Evolutionary conservation across 2,113 vertebrate species (phyloP).

Genomic region (Syngnathus floridae): DNA sequence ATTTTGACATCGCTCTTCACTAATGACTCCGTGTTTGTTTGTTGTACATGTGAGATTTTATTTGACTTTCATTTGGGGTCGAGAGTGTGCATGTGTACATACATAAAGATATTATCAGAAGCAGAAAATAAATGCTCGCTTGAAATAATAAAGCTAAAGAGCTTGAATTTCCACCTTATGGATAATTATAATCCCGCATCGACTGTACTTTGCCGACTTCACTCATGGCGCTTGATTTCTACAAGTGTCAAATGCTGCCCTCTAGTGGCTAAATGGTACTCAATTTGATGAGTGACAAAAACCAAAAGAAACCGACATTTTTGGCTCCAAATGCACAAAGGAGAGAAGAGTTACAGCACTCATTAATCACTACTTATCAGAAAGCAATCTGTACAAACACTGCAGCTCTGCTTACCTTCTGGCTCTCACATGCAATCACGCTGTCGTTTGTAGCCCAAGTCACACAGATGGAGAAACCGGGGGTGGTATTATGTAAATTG

Average conservation of each 20-base stretch:
- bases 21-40: slow-evolving; percentile 46
- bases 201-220: neutral
- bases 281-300: too few species aligned
- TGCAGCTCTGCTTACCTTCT: neutral
- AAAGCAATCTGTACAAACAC: neutral
- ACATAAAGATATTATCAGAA: slow-evolving; percentile 61
- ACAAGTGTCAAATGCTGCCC: neutral
- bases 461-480: neutral
- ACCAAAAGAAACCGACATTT: too few species aligned
- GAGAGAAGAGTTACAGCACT: neutral
- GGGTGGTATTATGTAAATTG: neutral
- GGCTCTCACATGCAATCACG: neutral
- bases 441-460: neutral
- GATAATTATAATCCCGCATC: neutral
- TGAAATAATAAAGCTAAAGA: slow-evolving; percentile 32
- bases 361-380: neutral
- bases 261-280: neutral
- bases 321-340: too few species aligned
- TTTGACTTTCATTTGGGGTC: slow-evolving; percentile 23
- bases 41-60: slow-evolving; percentile 16
- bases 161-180: neutral
- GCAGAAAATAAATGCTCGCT: slow-evolving; percentile 47
- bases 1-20: slow-evolving; percentile 41
- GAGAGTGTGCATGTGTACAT: slow-evolving; percentile 45
- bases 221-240: neutral